Conservation (phyloP, 2,797 vertebrate genomes). For the Ctenochaetus hawaiiensis region DNA sequence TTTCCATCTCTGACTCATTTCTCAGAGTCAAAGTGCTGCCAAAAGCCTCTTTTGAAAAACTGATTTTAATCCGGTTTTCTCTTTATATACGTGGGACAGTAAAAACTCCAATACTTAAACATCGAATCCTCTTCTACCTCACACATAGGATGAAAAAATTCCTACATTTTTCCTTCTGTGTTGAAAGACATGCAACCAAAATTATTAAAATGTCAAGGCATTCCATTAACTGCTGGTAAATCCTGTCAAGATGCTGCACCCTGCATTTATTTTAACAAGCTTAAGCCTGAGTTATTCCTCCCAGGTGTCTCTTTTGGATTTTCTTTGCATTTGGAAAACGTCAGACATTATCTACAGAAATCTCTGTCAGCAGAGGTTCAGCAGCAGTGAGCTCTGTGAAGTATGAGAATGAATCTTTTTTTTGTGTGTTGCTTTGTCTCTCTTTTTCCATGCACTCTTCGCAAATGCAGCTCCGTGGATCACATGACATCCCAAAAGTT, state of each 20-base stretch:
- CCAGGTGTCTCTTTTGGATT: constrained; percentile 69
- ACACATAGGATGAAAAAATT: constrained; percentile 12
- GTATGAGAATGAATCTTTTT: not conserved
- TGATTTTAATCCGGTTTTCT: constrained; percentile 21
- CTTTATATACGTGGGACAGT: constrained; percentile 13
- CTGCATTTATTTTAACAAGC: constrained; percentile 68
- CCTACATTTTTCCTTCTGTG: constrained; percentile 1
- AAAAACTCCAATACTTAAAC: constrained; percentile 16
- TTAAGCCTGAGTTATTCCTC: constrained; percentile 60
- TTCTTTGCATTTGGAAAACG: constrained; percentile 45
- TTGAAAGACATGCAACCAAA: constrained; percentile 41
- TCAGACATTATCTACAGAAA: constrained; percentile 38
- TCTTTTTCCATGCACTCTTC: constrained; percentile 2
- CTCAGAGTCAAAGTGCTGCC: constrained; percentile 9
- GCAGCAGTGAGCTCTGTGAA: constrained; percentile 21
- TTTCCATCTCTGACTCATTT: constrained; percentile 50
- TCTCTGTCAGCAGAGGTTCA: constrained; percentile 45
- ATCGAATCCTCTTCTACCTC: constrained; percentile 17
- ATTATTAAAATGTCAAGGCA: constrained; percentile 52
- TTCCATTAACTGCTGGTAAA: constrained; percentile 63
- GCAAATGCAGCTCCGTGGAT: not conserved
- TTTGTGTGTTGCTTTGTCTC: not conserved
- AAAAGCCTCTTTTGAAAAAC: constrained; percentile 17
- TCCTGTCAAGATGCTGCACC: constrained; percentile 60
- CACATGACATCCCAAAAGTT: constrained; percentile 9